Base-by-base conservation (phyloP, 2,113 vertebrate genomes). In the Dipodomys stephensi region DNA sequence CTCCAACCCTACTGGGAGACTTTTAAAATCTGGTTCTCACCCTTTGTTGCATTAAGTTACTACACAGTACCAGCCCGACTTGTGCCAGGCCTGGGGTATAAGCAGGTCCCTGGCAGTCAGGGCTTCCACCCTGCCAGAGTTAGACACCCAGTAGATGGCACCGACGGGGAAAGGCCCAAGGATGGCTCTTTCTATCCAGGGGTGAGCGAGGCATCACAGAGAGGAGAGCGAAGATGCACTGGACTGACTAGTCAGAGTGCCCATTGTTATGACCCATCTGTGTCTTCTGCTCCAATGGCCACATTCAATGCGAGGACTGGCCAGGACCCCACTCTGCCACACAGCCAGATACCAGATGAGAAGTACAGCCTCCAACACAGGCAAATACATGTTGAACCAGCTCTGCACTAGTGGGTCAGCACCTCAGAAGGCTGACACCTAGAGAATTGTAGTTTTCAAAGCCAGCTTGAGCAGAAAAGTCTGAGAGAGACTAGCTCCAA, bases 151-250 rank as follows among this genome's bases (percentile, higher is more conserved):
- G 23, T 11, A 27, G 25, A 28, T 28, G 3, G 25, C 27, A 28
- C 65, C 7, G 8, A 57, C 3, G 4, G 28, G 13, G 30, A 68
- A 0, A 57, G 79, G 39, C 74, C 7, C 25, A 25, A 67, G 12
- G 16, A 30, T 28, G 62, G 65, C 20, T 30, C 32, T 30, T 22
- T 15, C 68, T 20, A 62, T 28, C 6, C 10, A 0, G 16, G 22
- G 22, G 27, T 4, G 0, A 4, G 39, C 12, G 79, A 46, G 7
- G 6, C 20, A 22, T 20, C 35, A 46, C 27, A 53, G 65, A n/a
- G 1, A 0, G 4, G 7, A 62, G 35, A 25, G 23, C 25, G 3
- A 2, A 81, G 32, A 64, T 4, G 12, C 7, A 25, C 0, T 16
- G 2, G 25, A 7, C 39, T 19, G 25, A 7, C 39, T 19, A 82